Base-by-base conservation (phyloP, 2,113 vertebrate species). In the Eurystomus gularis region DNA sequence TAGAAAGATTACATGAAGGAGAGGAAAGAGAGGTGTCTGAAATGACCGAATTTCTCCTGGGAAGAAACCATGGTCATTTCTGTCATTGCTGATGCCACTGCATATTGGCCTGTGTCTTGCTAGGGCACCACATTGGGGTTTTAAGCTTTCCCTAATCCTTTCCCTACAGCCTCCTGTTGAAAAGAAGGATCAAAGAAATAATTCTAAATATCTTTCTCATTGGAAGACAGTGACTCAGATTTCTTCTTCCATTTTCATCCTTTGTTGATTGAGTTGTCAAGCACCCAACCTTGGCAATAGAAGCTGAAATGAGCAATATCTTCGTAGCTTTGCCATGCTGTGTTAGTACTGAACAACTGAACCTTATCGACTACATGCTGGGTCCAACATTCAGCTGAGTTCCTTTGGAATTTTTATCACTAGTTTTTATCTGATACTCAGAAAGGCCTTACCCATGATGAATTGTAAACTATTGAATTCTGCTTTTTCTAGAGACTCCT, bases 221-320 rank as follows among this genome's bases (percentile, higher is more conserved):
- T 76, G 94, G 79, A 95, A 96, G 79, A 42, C 42, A 88, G 51
- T 93, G 72, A 96, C 86, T 94, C 82, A 88, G 76, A 92, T 75
- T 78, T 81, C 79, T 88, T 91, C 89, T 95, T 90, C 85, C 88
- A 71, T 94, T 96, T 94, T 93, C 85, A 90, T 78, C 76, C 52
- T 92, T 78, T 94, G 76, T 82, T 95, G 90, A 96, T 93, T 93
- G 93, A 95, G 90, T 94, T 94, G 88, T 96, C 90, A 96, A 95
- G 90, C 76, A 96, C 90, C 72, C 79, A 92, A 18, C 72, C 86
- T 83, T 93, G 76, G 86, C 88, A 95, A 90, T 44, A 88, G 88
- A 61, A 84, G 76, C 66, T 75, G 90, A 97, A 96, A 96, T 92
- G 65, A 96, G 86, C 88, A 91, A 86, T 94, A 61, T 93, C 95